phyloP scores from a whole-genome alignment of 1,140 invertebrate species.

The Drosophila pseudoananassae region DNA sequence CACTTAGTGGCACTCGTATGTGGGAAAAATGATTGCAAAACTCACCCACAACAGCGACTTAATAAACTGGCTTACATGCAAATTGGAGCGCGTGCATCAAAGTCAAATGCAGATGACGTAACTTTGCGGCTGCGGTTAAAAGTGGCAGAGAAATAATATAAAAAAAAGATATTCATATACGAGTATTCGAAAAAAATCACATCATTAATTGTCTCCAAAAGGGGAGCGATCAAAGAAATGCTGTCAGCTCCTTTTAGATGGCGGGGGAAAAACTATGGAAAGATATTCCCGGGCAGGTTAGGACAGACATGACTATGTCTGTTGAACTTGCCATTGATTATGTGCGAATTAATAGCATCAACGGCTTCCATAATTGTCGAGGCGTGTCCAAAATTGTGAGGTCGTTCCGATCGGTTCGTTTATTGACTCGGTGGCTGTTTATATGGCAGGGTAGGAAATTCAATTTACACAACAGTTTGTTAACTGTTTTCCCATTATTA shows the following conservation, averaged over 20 bases:
- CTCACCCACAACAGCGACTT: conserved; percentile 23
- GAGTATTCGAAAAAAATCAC: conserved; percentile 16
- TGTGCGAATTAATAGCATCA: conserved; percentile 45
- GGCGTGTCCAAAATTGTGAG: conserved; percentile 50
- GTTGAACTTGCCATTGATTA: conserved; percentile 60
- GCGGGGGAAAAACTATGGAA: conserved; percentile 35
- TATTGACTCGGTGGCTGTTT: conserved; percentile 36
- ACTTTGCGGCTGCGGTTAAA: conserved; percentile 32
- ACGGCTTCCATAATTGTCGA: conserved; percentile 41
- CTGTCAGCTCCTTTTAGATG: conserved; percentile 37
- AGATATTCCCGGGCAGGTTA: conserved; percentile 37
- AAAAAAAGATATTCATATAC: background rate
- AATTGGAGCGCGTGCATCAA: conserved; percentile 64
- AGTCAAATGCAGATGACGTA: conserved; percentile 64
- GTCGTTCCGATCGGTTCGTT: conserved; percentile 42
- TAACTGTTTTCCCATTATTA: conserved; percentile 45
- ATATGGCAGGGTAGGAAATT: conserved; percentile 52
- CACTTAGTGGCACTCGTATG: conserved; percentile 1
- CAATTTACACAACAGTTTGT: conserved; percentile 54
- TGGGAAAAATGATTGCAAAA: conserved; percentile 53
- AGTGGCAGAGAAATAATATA: conserved; percentile 15
- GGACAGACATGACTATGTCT: conserved; percentile 24
- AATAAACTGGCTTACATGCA: conserved; percentile 46
- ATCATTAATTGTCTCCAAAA: conserved; percentile 37
- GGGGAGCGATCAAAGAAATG: conserved; percentile 36